Percentiles rank a stretch among this genome's conserved stretches.
Conservation (phyloP, 2,797 vertebrate species). For the Hemibagrus guttatus region DNA sequence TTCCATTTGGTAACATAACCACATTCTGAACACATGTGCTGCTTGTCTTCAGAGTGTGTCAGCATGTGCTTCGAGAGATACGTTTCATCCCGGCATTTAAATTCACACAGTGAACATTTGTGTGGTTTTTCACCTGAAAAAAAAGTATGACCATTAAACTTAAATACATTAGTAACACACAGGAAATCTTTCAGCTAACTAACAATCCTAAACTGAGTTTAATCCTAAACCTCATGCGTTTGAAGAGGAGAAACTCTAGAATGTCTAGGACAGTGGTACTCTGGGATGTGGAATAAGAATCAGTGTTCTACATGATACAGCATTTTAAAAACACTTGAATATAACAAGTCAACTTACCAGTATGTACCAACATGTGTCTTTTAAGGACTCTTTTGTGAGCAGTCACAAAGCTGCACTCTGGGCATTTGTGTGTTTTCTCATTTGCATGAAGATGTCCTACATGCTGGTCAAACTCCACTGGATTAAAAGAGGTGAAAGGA, state of each 20-base stretch:
- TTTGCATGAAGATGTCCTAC: constrained; percentile 90
- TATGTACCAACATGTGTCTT: constrained; percentile 90
- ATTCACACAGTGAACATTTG: constrained; percentile 91
- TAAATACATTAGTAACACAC: not conserved
- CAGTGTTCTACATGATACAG: not conserved
- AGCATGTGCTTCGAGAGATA: constrained; percentile 98
- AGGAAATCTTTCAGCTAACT: not conserved
- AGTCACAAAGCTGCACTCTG: constrained; percentile 88
- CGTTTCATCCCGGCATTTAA: constrained; percentile 92
- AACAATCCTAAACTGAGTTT: not conserved
- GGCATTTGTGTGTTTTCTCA: constrained; percentile 92
- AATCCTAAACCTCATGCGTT: not conserved
- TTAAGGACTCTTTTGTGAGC: constrained; percentile 92
- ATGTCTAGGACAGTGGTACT: not conserved
- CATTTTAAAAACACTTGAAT: not conserved
- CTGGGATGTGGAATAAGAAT: not conserved
- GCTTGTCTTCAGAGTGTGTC: constrained; percentile 89
- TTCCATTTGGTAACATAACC: constrained; percentile 99
- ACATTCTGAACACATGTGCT: constrained; percentile 96
- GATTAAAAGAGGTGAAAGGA: constrained; percentile 88
- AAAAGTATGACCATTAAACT: not conserved
- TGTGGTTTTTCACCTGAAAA: constrained; percentile 90
- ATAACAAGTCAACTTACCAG: constrained; percentile 74
- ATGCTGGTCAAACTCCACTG: constrained; percentile 88
- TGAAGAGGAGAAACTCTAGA: not conserved